Base-by-base conservation (phyloP, 2,797 vertebrate genomes). In the Xiphophorus birchmanni region DNA sequence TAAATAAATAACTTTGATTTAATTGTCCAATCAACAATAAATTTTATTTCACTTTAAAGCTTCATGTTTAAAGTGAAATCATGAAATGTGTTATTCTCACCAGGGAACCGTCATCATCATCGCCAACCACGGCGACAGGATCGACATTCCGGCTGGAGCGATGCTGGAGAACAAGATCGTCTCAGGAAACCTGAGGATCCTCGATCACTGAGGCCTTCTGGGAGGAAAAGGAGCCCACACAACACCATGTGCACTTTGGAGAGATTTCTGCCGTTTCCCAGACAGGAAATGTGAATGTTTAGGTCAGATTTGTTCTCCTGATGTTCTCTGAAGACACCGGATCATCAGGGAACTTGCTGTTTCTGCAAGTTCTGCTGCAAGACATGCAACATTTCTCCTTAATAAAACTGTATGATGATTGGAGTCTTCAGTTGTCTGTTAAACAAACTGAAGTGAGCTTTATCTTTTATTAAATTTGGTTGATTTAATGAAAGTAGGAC, bases 31-130 rank as follows among this genome's bases (percentile, higher is more conserved):
- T 7, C 72, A 73, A 32, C 44, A 74, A 23, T 35, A 48, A 73
- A 1, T 21, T 35, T n/a, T 10, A 40, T 13, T 23, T 23, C 11
- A 5, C 21, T 37, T 13, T 74, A 50, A 74, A 37, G 15, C 35
- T 9, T 56, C 35, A 40, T 52, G 11, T 26, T 18, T 9, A 11
- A 45, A 26, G 15, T 45, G 69, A 45, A 72, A 44, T 74, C 26
- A 29, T 45, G 69, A 72, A 45, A 35, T 77, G 5, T 0, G 37
- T 11, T 11, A 3, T 18, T 13, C 6, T 58, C 79, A 80, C 63
- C 89, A 99, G 98, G 98, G 98, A 90, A 99, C 98, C 0, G 98
- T 99, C 80, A 99, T 99, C 93, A 99, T 99, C 83, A 99, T 99
- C 0, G 98, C 98, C 44, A 99, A 99, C 76, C 98, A 99, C 0